A percentile compares a stretch with the other conserved stretches of the same genome.
Evolutionary conservation across 2,888 invertebrate genomes (phyloP).

Genomic region (Chloroclystis v-ata): DNA sequence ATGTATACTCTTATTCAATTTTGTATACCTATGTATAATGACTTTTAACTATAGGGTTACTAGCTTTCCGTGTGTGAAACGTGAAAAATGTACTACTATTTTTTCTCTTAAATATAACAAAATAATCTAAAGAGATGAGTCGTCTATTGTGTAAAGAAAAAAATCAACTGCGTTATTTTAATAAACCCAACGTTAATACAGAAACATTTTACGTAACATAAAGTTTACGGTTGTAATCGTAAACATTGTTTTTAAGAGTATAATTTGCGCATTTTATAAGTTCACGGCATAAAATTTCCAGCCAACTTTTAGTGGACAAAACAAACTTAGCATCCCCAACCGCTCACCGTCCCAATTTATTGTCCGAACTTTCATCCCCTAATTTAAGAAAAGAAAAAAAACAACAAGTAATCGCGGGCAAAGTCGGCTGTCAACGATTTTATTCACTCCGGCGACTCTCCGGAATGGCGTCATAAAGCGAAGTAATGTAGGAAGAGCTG

Average conservation of each 20-base stretch:
- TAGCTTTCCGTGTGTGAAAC: too few relatives aligned
- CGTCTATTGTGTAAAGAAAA: too few relatives aligned
- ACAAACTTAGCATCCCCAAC: constrained; percentile 24
- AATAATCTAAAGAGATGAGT: too few relatives aligned
- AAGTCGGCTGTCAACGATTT: constrained; percentile 48
- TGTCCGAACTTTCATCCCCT: constrained; percentile 39
- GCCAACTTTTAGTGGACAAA: constrained; percentile 20
- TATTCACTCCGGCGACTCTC: constrained; percentile 43
- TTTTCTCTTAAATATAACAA: too few relatives aligned
- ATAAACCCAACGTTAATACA: too few relatives aligned
- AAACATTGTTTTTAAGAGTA: not conserved
- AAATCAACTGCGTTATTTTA: too few relatives aligned
- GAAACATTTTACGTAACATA: too few relatives aligned
- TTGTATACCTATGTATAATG: too few relatives aligned
- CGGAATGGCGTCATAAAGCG: constrained; percentile 61
- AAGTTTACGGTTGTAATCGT: not conserved
- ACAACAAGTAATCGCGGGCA: constrained; percentile 33
- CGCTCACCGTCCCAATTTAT: constrained; percentile 50
- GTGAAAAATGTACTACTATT: too few relatives aligned
- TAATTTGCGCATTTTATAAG: not conserved
- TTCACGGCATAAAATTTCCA: not conserved
- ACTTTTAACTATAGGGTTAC: too few relatives aligned
- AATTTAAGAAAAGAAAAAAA: constrained; percentile 33
- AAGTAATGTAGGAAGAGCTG: constrained; percentile 57
- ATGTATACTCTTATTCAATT: too few relatives aligned